Evolutionary conservation across 2,113 vertebrate genomes (phyloP).

Genomic region (Sylvicapra grimmia): DNA sequence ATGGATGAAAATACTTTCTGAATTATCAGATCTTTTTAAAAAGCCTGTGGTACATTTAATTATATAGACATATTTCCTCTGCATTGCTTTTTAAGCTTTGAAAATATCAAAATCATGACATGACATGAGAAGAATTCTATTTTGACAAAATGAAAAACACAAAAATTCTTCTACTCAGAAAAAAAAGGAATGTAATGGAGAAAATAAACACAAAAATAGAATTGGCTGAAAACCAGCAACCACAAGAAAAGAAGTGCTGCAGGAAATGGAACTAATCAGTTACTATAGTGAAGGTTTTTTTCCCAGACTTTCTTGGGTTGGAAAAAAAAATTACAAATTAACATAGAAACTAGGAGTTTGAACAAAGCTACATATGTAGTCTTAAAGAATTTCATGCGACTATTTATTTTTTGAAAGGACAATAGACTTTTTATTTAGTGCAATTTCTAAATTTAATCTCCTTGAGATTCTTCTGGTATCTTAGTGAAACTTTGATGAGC

Average conservation of each 20-base stretch:
- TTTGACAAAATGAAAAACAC: conserved; percentile 46
- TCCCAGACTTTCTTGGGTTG: conserved; percentile 39
- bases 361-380: background rate
- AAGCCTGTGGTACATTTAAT: background rate
- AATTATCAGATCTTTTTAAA: background rate
- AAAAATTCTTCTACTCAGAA: conserved; percentile 42
- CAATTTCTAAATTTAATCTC: conserved; percentile 1
- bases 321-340: background rate
- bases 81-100: conserved; percentile 27
- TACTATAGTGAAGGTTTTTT: conserved; percentile 50
- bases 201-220: conserved; percentile 75
- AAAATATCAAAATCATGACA: conserved; percentile 32
- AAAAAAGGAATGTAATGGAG: background rate
- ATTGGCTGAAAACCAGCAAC: conserved; percentile 74
- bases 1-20: background rate
- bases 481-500: background rate
- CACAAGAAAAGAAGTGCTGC: conserved; percentile 71
- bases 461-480: background rate
- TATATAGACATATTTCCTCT: background rate
- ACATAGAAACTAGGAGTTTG: background rate
- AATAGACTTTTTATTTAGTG: background rate
- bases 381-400: background rate
- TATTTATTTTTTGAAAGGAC: background rate
- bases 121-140: conserved; percentile 9
- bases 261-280: conserved; percentile 74